Evolutionary conservation across 2,888 invertebrate genomes (phyloP).

Genomic region (Trichopoda pennipes): DNA sequence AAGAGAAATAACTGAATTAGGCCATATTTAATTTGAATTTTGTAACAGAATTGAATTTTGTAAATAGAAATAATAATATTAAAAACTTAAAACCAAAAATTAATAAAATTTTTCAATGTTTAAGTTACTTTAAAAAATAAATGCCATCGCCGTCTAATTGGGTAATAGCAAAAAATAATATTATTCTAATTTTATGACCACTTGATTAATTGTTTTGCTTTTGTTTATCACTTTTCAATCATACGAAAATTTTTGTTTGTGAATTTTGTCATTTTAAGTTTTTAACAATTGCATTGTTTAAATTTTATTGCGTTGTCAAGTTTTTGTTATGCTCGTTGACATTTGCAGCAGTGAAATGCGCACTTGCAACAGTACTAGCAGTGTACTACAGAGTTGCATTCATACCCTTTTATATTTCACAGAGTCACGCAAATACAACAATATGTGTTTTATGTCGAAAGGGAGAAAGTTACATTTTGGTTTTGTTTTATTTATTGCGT

Average conservation of each 20-base stretch:
- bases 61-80: conserved; percentile 34
- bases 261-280: conserved; percentile 42
- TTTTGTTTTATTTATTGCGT: conserved; percentile 36
- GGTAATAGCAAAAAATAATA: not conserved
- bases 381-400: conserved; percentile 24
- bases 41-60: conserved; percentile 9
- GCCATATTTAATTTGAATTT: conserved; percentile 31
- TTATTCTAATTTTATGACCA: conserved; percentile 40
- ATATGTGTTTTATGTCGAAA: conserved; percentile 53
- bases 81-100: conserved; percentile 9
- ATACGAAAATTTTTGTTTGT: conserved; percentile 23
- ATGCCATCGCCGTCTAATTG: not conserved
- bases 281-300: conserved; percentile 48
- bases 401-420: conserved; percentile 56
- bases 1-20: conserved; percentile 12
- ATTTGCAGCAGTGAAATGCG: not conserved
- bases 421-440: conserved; percentile 58
- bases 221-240: conserved; percentile 38
- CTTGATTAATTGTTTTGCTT: conserved; percentile 40
- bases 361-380: conserved; percentile 9
- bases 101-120: not conserved
- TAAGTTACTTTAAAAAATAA: not conserved
- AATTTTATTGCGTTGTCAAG: conserved; percentile 28
- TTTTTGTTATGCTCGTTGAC: conserved; percentile 28
- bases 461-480: conserved; percentile 52